Evolutionary conservation across 2,888 invertebrate species (phyloP).

Genomic region (Drosophila fungiperda): DNA sequence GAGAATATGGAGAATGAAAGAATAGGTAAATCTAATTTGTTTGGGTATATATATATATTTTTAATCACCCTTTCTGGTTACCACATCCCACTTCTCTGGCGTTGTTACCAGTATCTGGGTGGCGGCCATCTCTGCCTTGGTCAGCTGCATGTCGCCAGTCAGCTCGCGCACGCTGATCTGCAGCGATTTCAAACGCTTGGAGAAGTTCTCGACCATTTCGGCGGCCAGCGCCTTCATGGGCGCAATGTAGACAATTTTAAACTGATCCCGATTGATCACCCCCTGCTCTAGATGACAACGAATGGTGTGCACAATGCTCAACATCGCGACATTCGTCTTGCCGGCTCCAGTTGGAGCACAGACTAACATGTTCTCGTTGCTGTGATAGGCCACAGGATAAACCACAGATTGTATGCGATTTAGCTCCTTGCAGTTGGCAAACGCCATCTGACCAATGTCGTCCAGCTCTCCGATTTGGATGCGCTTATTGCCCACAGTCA

Average conservation of each 20-base stretch:
- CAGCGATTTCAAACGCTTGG: slow-evolving; percentile 90
- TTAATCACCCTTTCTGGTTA: slow-evolving; percentile 93
- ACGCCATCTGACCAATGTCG: slow-evolving; percentile 94
- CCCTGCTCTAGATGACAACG: slow-evolving; percentile 93
- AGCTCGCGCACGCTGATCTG: slow-evolving; percentile 95
- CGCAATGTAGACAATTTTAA: slow-evolving; percentile 99
- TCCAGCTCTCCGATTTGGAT: slow-evolving; percentile 87
- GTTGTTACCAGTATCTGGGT: slow-evolving; percentile 99
- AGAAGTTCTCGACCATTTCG: slow-evolving; percentile 98
- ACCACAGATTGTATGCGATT: slow-evolving; percentile 99
- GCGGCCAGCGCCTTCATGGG: slow-evolving; percentile 99
- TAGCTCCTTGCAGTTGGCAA: slow-evolving; percentile 93
- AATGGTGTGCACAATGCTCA: slow-evolving; percentile 96
- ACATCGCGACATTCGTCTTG: slow-evolving; percentile 98
- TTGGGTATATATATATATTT: too few relatives aligned
- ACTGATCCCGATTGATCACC: slow-evolving; percentile 94
- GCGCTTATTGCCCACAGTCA: slow-evolving; percentile 88
- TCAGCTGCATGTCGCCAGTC: slow-evolving; percentile 99
- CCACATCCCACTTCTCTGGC: slow-evolving; percentile 99
- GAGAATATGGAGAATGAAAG: neutral
- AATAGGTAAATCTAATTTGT: neutral
- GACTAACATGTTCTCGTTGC: slow-evolving; percentile 98
- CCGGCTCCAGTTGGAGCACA: slow-evolving; percentile 99
- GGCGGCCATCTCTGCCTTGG: slow-evolving; percentile 95
- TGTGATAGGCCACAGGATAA: slow-evolving; percentile 96